Percentiles rank a stretch among this genome's conserved stretches.
These are phyloP conservation scores for Mythimna lalbum DNA, from an alignment of 2,888 invertebrate genomes.

Conservation along the genomic window DNA sequence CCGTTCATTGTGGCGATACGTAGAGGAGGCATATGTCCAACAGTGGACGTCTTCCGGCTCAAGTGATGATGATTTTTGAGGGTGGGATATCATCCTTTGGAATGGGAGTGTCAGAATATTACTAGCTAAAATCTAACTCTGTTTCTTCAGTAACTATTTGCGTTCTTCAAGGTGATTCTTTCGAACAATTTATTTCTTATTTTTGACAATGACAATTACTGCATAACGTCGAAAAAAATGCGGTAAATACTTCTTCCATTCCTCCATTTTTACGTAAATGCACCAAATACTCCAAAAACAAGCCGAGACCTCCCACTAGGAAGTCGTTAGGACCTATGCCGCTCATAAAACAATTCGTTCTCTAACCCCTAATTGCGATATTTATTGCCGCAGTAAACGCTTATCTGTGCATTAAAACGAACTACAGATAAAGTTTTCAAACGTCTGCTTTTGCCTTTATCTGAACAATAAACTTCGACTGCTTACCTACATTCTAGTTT, in stretches of 20 bases:
- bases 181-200: not conserved
- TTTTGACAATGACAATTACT: not conserved
- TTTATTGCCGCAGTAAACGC: constrained; percentile 77
- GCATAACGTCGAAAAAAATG: constrained; percentile 12
- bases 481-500: constrained; percentile 60
- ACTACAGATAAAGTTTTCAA: constrained; percentile 68
- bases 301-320: constrained; percentile 56
- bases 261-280: constrained; percentile 37
- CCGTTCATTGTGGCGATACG: no score
- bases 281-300: constrained; percentile 52
- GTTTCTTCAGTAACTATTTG: not conserved
- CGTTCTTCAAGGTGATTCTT: not conserved
- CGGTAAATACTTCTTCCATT: constrained; percentile 18
- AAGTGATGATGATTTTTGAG: no score
- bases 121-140: no score
- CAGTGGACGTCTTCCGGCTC: no score
- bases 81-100: no score
- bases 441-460: constrained; percentile 67
- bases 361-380: constrained; percentile 77
- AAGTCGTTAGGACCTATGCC: constrained; percentile 65
- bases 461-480: constrained; percentile 61
- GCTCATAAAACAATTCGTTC: constrained; percentile 72
- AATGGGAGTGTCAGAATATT: no score
- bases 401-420: constrained; percentile 71
- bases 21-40: no score